A percentile compares a stretch with the other conserved stretches of the same genome.
Evolutionary conservation across 2,888 invertebrate species (phyloP).

Genomic region (Drosophila ustulata): DNA sequence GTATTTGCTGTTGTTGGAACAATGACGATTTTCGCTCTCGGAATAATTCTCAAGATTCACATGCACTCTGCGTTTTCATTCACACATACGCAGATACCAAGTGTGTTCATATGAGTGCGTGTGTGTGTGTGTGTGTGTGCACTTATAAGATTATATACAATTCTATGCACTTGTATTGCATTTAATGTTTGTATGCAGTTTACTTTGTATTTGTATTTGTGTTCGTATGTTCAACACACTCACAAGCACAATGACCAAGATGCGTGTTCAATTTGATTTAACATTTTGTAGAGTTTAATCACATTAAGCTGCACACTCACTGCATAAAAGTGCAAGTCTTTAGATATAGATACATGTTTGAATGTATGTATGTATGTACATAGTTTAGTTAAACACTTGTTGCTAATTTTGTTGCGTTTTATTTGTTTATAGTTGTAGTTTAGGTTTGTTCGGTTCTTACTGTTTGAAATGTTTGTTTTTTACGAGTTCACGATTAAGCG

Average conservation of each 20-base stretch:
- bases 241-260: conserved; percentile 39
- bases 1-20: conserved; percentile 32
- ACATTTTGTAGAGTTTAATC: conserved; percentile 30
- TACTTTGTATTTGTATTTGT: conserved; percentile 10
- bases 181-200: conserved; percentile 7
- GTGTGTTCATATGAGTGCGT: not conserved
- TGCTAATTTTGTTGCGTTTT: conserved; percentile 39
- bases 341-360: not conserved
- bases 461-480: conserved; percentile 22
- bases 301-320: conserved; percentile 16
- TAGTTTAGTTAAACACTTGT: conserved; percentile 47
- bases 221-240: conserved; percentile 17
- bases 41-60: conserved; percentile 25
- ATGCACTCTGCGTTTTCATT: conserved; percentile 13
- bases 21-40: conserved; percentile 35
- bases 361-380: not conserved
- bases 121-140: not conserved
- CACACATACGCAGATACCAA: not conserved
- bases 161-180: conserved; percentile 5
- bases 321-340: not conserved
- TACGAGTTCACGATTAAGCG: conserved; percentile 43
- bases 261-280: conserved; percentile 29
- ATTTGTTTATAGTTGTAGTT: conserved; percentile 9
- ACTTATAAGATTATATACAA: not conserved
- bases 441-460: conserved; percentile 21